Evolutionary conservation across 2,888 invertebrate species (phyloP).

Genomic region (Endotricha flammealis): DNA sequence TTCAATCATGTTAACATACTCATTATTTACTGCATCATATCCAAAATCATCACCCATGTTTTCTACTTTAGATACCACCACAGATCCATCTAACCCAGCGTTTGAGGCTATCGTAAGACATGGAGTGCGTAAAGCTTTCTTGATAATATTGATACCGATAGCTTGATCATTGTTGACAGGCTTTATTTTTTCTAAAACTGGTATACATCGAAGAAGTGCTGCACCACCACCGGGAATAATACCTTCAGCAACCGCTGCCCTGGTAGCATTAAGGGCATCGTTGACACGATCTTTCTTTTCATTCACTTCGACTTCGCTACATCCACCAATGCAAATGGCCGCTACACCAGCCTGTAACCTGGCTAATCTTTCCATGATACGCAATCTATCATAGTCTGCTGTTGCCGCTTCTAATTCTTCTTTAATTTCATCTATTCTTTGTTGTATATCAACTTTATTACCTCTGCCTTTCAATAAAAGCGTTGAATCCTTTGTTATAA

Average conservation of each 20-base stretch:
- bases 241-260: constrained; percentile 96
- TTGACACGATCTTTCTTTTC: constrained; percentile 97
- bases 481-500: constrained; percentile 95
- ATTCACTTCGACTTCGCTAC: constrained; percentile 93
- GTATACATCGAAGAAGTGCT: constrained; percentile 90
- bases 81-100: constrained; percentile 93
- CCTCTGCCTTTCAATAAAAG: constrained; percentile 84
- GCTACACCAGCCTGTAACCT: constrained; percentile 90
- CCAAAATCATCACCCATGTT: constrained; percentile 84
- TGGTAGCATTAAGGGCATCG: constrained; percentile 95
- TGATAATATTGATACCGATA: constrained; percentile 88
- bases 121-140: constrained; percentile 90
- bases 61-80: constrained; percentile 93
- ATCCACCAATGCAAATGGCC: constrained; percentile 88
- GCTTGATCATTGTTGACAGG: constrained; percentile 87
- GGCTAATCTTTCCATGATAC: constrained; percentile 91
- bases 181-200: constrained; percentile 80
- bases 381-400: constrained; percentile 94
- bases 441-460: constrained; percentile 84
- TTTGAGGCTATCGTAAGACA: constrained; percentile 93
- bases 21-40: constrained; percentile 92
- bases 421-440: constrained; percentile 87
- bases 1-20: constrained; percentile 93
- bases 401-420: constrained; percentile 89
- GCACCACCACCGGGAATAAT: constrained; percentile 97